Percentiles rank a stretch among this genome's conserved stretches.
Evolutionary conservation across 2,113 vertebrate genomes (phyloP).

Genomic region (Xenopus laevis): DNA sequence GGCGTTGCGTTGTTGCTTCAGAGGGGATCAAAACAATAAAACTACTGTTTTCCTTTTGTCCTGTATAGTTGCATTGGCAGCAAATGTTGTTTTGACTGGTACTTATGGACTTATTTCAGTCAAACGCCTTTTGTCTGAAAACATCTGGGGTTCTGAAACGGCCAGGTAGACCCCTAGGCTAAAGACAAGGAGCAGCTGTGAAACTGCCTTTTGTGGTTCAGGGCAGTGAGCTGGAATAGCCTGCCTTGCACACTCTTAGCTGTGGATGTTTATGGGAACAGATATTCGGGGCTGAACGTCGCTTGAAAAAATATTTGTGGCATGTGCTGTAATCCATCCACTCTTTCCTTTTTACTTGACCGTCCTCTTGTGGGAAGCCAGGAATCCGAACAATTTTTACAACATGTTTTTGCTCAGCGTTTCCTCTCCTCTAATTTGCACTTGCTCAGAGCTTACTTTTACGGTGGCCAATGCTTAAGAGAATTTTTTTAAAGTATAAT

Average conservation of each 20-base stretch:
- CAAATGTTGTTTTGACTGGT: conserved; percentile 46
- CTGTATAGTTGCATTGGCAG: conserved; percentile 24
- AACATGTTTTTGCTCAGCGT: conserved; percentile 58
- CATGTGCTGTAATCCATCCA: conserved; percentile 67
- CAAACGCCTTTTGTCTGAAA: conserved; percentile 27
- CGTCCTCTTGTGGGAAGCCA: conserved; percentile 71
- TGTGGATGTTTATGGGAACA: conserved; percentile 59
- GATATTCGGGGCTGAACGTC: conserved; percentile 53
- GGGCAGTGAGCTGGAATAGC: conserved; percentile 44
- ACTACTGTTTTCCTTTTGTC: conserved; percentile 24
- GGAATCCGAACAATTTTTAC: conserved; percentile 75
- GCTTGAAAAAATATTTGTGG: conserved; percentile 73
- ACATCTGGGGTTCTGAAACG: conserved; percentile 35
- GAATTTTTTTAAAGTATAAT: conserved; percentile 16
- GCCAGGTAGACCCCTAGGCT: conserved; percentile 31
- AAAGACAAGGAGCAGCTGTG: conserved; percentile 46
- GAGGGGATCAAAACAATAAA: conserved; percentile 17
- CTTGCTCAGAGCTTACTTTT: conserved; percentile 44
- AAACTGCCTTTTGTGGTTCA: conserved; percentile 53
- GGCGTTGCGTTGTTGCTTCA: conserved; percentile 3
- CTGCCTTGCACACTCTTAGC: conserved; percentile 50
- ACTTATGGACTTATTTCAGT: conserved; percentile 23
- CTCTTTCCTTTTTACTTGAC: conserved; percentile 69
- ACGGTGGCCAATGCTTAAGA: conserved; percentile 20
- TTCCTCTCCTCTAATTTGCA: conserved; percentile 59